A percentile compares a stretch with the other conserved stretches of the same genome.
phyloP scores from a whole-genome alignment of 2,797 vertebrate genomes.

The Allobates femoralis region DNA sequence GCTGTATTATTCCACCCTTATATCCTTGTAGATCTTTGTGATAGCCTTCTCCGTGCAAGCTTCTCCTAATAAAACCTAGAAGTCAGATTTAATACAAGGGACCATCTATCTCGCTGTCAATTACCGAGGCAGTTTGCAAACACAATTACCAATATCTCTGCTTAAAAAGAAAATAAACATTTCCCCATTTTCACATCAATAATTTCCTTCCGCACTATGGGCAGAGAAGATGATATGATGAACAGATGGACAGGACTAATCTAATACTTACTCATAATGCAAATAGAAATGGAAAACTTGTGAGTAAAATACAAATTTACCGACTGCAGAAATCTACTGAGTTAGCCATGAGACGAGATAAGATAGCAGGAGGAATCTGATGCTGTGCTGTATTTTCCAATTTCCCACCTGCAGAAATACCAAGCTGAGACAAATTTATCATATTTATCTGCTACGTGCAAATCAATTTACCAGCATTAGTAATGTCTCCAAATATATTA shows the following conservation, averaged over 20 bases:
- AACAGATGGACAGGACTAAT: slow-evolving; percentile 51
- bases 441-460: not conserved
- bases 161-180: slow-evolving; percentile 39
- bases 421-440: not conserved
- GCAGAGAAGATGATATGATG: slow-evolving; percentile 31
- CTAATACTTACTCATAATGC: slow-evolving; percentile 46
- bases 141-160: slow-evolving; percentile 40
- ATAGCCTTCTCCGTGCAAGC: not conserved
- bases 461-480: not conserved
- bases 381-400: slow-evolving; percentile 9
- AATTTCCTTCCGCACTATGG: slow-evolving; percentile 37
- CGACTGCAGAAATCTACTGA: slow-evolving; percentile 18
- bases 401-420: slow-evolving; percentile 23
- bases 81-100: slow-evolving; percentile 46
- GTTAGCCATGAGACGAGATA: slow-evolving; percentile 22
- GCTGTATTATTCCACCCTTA: not conserved
- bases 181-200: slow-evolving; percentile 17
- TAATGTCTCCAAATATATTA: not conserved
- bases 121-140: slow-evolving; percentile 47
- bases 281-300: slow-evolving; percentile 26
- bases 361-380: not conserved
- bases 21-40: slow-evolving; percentile 11
- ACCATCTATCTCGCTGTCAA: slow-evolving; percentile 49
- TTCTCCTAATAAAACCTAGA: slow-evolving; percentile 13
- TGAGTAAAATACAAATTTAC: slow-evolving; percentile 28